A percentile compares a stretch with the other conserved stretches of the same genome.
Conservation (phyloP, 2,797 vertebrate genomes). For the Karalla daura region DNA sequence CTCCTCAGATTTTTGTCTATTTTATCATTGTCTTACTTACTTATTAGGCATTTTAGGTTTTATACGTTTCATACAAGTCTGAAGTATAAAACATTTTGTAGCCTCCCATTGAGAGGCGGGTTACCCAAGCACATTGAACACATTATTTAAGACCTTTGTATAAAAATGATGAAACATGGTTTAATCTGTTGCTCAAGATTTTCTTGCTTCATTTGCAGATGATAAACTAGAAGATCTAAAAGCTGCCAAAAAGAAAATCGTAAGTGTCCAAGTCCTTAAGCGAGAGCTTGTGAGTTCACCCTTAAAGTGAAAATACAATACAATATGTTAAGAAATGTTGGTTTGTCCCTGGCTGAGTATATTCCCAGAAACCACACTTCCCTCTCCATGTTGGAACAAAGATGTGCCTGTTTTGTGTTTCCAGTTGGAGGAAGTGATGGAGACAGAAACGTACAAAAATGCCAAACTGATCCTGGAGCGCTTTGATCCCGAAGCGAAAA, state of each 20-base stretch:
- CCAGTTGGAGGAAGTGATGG: conserved; percentile 98
- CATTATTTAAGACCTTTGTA: not conserved
- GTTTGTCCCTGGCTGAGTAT: not conserved
- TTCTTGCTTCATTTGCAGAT: conserved; percentile 78
- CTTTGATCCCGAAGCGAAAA: conserved; percentile 94
- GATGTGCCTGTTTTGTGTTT: conserved; percentile 29
- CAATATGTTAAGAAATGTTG: not conserved
- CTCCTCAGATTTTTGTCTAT: not conserved
- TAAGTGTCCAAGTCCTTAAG: conserved; percentile 83
- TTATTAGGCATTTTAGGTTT: not conserved
- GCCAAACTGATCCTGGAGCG: conserved; percentile 97
- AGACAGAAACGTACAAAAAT: conserved; percentile 97
- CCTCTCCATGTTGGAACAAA: not conserved
- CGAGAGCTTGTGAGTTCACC: too few relatives aligned
- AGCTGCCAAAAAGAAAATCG: conserved; percentile 92
- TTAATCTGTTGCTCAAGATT: not conserved
- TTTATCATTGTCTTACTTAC: not conserved
- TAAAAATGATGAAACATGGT: not conserved
- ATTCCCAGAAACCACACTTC: not conserved
- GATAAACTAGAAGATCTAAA: conserved; percentile 94
- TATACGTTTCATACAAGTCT: not conserved
- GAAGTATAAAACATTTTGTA: not conserved
- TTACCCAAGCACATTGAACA: too few relatives aligned
- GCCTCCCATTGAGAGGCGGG: not conserved
- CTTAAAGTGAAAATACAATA: not conserved